phyloP scores from a whole-genome alignment of 2,113 vertebrate species.

The Archilochus colubris region DNA sequence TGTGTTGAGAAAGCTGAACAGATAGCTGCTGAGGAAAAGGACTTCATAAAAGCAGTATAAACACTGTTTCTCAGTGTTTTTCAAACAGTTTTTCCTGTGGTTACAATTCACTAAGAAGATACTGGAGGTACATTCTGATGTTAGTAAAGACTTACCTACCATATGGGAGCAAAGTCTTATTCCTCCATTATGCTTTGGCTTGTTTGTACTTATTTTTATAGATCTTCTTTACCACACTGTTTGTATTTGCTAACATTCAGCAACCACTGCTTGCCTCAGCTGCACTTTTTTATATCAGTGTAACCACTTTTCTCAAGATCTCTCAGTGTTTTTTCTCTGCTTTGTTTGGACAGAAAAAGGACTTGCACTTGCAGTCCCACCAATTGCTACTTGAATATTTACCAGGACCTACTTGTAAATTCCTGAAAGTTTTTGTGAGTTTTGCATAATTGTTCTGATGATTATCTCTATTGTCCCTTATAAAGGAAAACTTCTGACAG shows the following conservation, averaged over 20 bases:
- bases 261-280: neutral
- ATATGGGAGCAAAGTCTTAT: neutral
- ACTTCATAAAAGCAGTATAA: neutral
- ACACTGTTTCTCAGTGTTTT: neutral
- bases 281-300: neutral
- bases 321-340: slow-evolving; percentile 8
- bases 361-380: slow-evolving; percentile 11
- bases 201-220: slow-evolving; percentile 55
- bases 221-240: neutral
- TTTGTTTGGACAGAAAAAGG: slow-evolving; percentile 27
- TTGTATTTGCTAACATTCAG: slow-evolving; percentile 28
- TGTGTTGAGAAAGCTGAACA: neutral
- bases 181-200: slow-evolving; percentile 31
- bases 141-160: neutral
- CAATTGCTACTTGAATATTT: slow-evolving; percentile 37
- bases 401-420: slow-evolving; percentile 30
- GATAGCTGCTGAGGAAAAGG: neutral
- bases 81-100: neutral
- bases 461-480: slow-evolving; percentile 29
- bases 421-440: slow-evolving; percentile 30
- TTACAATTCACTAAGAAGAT: neutral
- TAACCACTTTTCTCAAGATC: neutral
- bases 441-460: slow-evolving; percentile 18
- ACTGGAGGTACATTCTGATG: neutral
- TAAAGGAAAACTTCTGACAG: neutral